Evolutionary conservation across 2,113 vertebrate genomes (phyloP), one percentile per base, ranked within the genome.

Genomic region (Ictalurus punctatus): DNA sequence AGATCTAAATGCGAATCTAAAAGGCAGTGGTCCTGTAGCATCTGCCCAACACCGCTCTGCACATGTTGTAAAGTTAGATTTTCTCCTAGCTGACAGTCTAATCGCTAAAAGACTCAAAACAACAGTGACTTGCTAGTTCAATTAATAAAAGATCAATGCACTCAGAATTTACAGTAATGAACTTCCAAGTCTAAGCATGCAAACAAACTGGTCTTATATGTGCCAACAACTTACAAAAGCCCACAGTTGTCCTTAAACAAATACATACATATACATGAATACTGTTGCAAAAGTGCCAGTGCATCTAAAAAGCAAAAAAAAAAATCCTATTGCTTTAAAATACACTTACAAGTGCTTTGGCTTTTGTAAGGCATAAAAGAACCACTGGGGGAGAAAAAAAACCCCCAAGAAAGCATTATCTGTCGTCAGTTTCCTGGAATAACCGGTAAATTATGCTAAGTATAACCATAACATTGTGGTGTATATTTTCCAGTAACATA

Each of bases 261-360:
- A 86, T 81, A 86, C 37, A 90, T 54, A 90, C 73, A 90, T 21
- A 76, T 67, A 86, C 44, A 80, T 86, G 91, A 90, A 90, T 90
- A 90, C 89, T 88, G 90, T 81, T 90, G 90, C 93, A 87, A 93
- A 95, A 95, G 95, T 95, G 95, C 94, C 92, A 65, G 95, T 95
- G 95, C 95, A 92, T 93, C 86, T 93, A 83, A 90, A 94, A 90
- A 88, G 69, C 54, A 69, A 10, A 61, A 58, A n/a, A n/a, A 79
- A 88, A 56, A 44, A 73, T n/a, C 40, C 12, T 44, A 21, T 23
- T 52, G 30, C 71, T 91, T 93, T 74, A 89, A 85, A 91, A 56
- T 80, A 93, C 89, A 92, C 85, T 74, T 88, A 91, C 85, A 90
- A 85, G 87, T 92, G 88, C 73, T 89, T 91, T 93, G 90, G 90